Evolutionary conservation across 2,113 vertebrate species (phyloP).

Genomic region (Acrocephalus kingi): DNA sequence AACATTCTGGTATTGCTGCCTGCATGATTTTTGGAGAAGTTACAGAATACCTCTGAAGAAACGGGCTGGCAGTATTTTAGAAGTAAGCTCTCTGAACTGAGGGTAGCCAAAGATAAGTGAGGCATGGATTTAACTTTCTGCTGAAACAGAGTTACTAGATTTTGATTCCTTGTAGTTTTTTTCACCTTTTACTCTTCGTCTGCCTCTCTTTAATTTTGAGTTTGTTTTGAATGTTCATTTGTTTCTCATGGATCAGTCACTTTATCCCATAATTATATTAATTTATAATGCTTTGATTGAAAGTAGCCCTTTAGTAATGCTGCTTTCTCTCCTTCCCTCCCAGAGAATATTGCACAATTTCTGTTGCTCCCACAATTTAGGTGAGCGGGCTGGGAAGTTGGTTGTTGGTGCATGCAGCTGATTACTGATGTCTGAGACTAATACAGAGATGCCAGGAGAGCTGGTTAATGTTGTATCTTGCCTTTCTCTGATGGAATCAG

Average conservation of each 20-base stretch:
- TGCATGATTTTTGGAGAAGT: neutral
- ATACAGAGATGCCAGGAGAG: neutral
- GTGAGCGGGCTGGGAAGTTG: neutral
- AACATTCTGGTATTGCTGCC: neutral
- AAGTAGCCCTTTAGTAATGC: neutral
- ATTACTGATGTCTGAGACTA: neutral
- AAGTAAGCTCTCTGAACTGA: neutral
- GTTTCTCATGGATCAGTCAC: neutral
- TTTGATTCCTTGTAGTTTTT: neutral
- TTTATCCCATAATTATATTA: neutral
- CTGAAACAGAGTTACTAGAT: neutral
- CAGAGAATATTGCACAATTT: neutral
- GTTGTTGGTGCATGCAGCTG: neutral
- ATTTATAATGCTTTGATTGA: neutral
- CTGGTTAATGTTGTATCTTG: neutral
- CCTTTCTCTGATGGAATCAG: neutral
- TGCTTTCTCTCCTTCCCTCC: neutral
- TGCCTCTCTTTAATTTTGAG: neutral
- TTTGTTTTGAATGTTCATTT: neutral
- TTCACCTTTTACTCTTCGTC: neutral
- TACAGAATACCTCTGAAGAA: neutral
- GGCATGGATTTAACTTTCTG: neutral
- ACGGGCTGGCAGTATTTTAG: neutral
- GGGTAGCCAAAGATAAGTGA: neutral
- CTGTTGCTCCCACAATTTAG: neutral